These are phyloP conservation scores for Myrmecophaga tridactyla DNA, from an alignment of 2,113 vertebrate species.

Conservation along the genomic window DNA sequence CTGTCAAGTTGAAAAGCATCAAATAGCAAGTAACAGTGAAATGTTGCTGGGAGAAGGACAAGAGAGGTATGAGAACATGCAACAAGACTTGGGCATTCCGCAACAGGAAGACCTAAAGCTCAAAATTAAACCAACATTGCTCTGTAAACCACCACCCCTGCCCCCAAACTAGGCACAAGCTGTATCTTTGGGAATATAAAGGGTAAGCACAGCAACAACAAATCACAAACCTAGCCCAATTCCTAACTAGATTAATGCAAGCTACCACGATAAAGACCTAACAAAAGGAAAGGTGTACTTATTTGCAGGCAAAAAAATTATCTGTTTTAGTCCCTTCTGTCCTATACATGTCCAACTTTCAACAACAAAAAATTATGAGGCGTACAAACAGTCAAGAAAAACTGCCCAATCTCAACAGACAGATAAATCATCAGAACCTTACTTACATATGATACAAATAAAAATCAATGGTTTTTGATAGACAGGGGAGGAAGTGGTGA, in stretches of 20 bases:
- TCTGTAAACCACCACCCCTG: not conserved
- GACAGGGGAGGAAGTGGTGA: not conserved
- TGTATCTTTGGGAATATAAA: not conserved
- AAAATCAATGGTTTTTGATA: not conserved
- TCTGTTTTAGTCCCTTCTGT: not conserved
- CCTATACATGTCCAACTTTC: not conserved
- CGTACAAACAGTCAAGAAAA: not conserved
- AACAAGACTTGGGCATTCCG: not conserved
- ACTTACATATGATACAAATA: not conserved
- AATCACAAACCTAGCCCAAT: not conserved
- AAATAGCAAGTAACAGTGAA: not conserved
- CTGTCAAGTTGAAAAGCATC: not conserved
- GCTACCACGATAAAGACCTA: not conserved
- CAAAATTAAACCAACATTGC: not conserved
- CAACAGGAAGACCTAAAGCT: not conserved
- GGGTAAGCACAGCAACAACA: not conserved
- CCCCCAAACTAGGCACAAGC: not conserved
- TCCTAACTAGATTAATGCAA: not conserved
- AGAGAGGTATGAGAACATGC: not conserved
- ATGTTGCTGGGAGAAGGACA: not conserved
- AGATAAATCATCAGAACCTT: not conserved
- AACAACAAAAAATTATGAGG: not conserved
- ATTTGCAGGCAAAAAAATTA: not conserved
- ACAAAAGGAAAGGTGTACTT: not conserved
- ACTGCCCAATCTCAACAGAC: not conserved